Evolutionary conservation across 2,888 invertebrate genomes (phyloP).

Genomic region (Thelaira solivaga): DNA sequence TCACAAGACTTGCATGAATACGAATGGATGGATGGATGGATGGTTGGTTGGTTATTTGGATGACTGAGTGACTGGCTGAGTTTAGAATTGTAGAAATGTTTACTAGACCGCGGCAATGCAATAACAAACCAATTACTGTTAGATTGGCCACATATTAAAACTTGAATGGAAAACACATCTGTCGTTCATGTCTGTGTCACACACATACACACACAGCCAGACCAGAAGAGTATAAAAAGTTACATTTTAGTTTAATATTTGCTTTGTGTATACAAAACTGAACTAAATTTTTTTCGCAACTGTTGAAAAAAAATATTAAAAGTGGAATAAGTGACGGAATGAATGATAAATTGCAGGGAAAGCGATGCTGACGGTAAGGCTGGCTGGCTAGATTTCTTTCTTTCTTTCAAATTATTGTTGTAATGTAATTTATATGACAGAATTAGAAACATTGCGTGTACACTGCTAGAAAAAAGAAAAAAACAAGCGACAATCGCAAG

Average conservation of each 20-base stretch:
- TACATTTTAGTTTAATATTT: constrained; percentile 38
- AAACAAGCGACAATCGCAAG: too few relatives aligned
- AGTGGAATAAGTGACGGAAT: constrained; percentile 16
- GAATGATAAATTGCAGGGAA: constrained; percentile 33
- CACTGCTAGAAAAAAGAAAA: not conserved
- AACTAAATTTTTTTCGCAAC: constrained; percentile 64
- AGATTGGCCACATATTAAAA: constrained; percentile 78
- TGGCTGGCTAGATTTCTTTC: constrained; percentile 1
- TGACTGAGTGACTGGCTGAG: constrained; percentile 47
- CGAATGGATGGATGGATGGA: constrained; percentile 1
- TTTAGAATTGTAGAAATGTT: constrained; percentile 52
- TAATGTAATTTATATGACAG: constrained; percentile 23
- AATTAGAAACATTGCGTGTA: not conserved
- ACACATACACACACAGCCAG: constrained; percentile 14
- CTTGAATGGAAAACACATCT: constrained; percentile 77
- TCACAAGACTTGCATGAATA: constrained; percentile 22
- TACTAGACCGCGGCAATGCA: constrained; percentile 65
- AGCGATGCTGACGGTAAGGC: constrained; percentile 28
- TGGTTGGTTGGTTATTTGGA: not conserved
- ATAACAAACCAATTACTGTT: constrained; percentile 77
- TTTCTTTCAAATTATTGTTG: constrained; percentile 15
- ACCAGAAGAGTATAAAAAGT: constrained; percentile 14
- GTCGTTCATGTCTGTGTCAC: constrained; percentile 72
- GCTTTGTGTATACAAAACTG: constrained; percentile 48
- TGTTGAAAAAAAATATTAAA: constrained; percentile 57